Evolutionary conservation across 1,140 invertebrate species (phyloP), one percentile per base, ranked within the genome.

Genomic region (Pectinophora gossypiella): DNA sequence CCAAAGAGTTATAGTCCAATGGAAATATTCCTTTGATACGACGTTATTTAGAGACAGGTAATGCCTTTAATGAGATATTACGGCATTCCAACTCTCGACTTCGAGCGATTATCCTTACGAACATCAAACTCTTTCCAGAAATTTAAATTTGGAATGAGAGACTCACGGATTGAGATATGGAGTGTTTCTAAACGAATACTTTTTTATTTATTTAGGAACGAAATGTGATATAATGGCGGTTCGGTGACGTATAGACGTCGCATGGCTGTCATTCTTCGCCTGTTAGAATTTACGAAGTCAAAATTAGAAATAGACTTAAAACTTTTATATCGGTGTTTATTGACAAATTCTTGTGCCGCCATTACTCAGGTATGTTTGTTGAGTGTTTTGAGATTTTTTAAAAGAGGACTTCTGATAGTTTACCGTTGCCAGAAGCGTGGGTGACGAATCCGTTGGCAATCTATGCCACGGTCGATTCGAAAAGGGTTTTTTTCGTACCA

Each of bases 81-180:
- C 69, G 69, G 75, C 73, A 85, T 85, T 83, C 81, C 73, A 61
- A 56, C 68, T 60, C 27, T 50, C 67, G 70, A 65, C 56, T 78
- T 64, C 59, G 60, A 61, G 50, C 74, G 80, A 82, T 82, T 80
- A 85, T 85, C 81, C 70, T 80, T 76, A 67, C 60, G 64, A 75
- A 76, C 73, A 80, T 80, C 71, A 72, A 83, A 85, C 74, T 85
- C 72, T 83, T 82, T 83, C 73, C 76, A 86, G 82, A 84, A 83
- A 81, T 79, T 81, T 83, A 86, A 85, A 83, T 86, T 81, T 82
- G 71, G 76, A 78, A 77, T 54, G 60, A 60, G 52, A 54, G 53
- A 66, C 57, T 56, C 67, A 58, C 59, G 66, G 66, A 80, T 83
- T 83, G 75, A 82, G 76, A 76, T 75, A 80, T 72, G 67, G 64